A percentile compares a stretch with the other conserved stretches of the same genome.
Conservation (phyloP, 2,113 vertebrate genomes). For the Hypocryptadius cinnamomeus region DNA sequence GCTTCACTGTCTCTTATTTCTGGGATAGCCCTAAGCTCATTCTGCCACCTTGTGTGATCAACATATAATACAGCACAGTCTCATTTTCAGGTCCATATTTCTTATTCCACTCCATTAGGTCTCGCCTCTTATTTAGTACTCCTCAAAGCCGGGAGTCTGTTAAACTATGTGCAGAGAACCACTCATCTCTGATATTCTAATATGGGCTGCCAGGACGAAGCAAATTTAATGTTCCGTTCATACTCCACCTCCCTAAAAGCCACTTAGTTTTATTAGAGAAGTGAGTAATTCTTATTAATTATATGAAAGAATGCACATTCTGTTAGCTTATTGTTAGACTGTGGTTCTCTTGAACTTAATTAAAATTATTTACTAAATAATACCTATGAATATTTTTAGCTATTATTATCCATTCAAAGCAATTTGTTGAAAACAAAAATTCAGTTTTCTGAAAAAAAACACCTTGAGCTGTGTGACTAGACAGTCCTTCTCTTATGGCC, state of each 20-base stretch:
- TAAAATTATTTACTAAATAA: background rate
- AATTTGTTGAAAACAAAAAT: background rate
- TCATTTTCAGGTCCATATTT: conserved; percentile 21
- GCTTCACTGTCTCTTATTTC: background rate
- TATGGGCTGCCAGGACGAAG: background rate
- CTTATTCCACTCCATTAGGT: background rate
- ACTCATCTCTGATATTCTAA: background rate
- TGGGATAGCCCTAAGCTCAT: conserved; percentile 51
- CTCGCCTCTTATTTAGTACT: background rate
- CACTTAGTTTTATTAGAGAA: background rate
- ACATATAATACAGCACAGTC: conserved; percentile 65
- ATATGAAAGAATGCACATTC: background rate
- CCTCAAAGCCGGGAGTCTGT: background rate
- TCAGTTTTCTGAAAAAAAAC: background rate
- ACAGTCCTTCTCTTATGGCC: background rate
- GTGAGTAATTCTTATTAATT: background rate
- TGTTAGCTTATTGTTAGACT: background rate
- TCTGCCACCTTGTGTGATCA: conserved; percentile 77
- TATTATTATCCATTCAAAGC: background rate
- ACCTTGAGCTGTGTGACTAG: background rate
- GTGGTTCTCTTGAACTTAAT: background rate
- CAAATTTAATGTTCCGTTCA: background rate
- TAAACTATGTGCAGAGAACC: background rate
- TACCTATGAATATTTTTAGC: background rate
- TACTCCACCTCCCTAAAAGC: background rate